phyloP scores from a whole-genome alignment of 37 sponge, comb jelly and placozoan genomes.

The Chondrosia reniformis region DNA sequence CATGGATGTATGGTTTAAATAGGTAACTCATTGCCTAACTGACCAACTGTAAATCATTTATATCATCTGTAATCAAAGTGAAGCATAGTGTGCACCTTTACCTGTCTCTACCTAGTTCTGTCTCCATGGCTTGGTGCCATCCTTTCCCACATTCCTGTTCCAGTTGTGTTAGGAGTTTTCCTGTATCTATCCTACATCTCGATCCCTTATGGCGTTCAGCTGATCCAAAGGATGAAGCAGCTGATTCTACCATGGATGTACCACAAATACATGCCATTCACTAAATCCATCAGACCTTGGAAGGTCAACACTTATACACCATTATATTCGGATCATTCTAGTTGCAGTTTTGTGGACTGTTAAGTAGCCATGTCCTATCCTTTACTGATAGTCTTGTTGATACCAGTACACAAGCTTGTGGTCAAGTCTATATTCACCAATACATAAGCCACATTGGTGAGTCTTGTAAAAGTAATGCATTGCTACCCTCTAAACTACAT shows the following conservation, averaged over 20 bases:
- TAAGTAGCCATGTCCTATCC: constrained; percentile 64
- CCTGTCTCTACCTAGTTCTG: constrained; percentile 28
- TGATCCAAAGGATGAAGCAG: constrained; percentile 44
- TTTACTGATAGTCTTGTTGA: constrained; percentile 39
- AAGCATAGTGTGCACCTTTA: not conserved
- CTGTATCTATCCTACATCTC: constrained; percentile 63
- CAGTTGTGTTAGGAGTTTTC: constrained; percentile 72
- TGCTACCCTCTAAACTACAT: too few relatives aligned
- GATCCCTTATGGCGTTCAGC: constrained; percentile 56
- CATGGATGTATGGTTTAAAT: not conserved
- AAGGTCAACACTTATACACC: not conserved
- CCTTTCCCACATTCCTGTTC: constrained; percentile 49
- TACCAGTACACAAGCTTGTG: constrained; percentile 40
- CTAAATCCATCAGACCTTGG: not conserved
- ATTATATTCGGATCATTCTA: constrained; percentile 33
- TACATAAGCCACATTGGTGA: constrained; percentile 54
- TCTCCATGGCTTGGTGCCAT: constrained; percentile 32
- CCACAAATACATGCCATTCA: constrained; percentile 52
- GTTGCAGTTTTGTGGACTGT: constrained; percentile 51
- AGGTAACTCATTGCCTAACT: too few relatives aligned
- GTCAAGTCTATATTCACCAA: constrained; percentile 46
- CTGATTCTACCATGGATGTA: constrained; percentile 57
- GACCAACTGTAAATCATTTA: not conserved
- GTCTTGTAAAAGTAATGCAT: too few relatives aligned
- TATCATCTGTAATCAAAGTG: not conserved